Evolutionary conservation across 2,888 invertebrate genomes (phyloP).

Genomic region (Lepeophtheirus nordmannii): DNA sequence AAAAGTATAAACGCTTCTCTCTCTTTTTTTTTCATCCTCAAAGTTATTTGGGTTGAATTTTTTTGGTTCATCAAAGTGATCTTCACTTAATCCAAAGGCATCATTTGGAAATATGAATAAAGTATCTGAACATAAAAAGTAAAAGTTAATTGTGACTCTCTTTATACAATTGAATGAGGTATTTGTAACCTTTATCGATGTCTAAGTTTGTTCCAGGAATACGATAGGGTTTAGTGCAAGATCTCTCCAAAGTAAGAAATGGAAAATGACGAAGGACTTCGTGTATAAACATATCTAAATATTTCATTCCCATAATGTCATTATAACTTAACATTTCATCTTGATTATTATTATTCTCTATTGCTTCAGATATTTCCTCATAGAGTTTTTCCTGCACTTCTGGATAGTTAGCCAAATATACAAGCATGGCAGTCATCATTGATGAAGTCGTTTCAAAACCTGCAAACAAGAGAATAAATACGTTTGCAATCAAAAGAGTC

Average conservation of each 20-base stretch:
- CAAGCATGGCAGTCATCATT: not conserved
- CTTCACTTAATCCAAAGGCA: not conserved
- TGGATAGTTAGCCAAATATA: constrained; percentile 15
- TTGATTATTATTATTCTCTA: not conserved
- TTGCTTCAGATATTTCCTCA: constrained; percentile 18
- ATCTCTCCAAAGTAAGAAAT: not conserved
- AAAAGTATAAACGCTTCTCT: not conserved
- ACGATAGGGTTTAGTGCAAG: constrained; percentile 12
- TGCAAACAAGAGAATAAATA: constrained; percentile 19
- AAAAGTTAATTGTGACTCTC: not conserved
- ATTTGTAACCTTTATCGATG: not conserved
- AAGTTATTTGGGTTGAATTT: not conserved
- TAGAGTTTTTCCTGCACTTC: constrained; percentile 13
- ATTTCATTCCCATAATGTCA: constrained; percentile 7
- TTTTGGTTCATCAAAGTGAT: not conserved
- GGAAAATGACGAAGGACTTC: constrained; percentile 16
- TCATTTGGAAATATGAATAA: not conserved
- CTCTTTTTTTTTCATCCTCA: not conserved
- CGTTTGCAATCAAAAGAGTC: not conserved
- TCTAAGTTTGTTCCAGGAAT: constrained; percentile 14
- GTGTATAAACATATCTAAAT: constrained; percentile 7
- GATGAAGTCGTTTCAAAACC: constrained; percentile 23
- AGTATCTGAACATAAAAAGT: not conserved
- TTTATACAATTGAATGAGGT: not conserved
- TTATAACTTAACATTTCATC: constrained; percentile 9